These are phyloP conservation scores for Molossus molossus DNA, from an alignment of 2,797 vertebrate species.

Conservation along the genomic window DNA sequence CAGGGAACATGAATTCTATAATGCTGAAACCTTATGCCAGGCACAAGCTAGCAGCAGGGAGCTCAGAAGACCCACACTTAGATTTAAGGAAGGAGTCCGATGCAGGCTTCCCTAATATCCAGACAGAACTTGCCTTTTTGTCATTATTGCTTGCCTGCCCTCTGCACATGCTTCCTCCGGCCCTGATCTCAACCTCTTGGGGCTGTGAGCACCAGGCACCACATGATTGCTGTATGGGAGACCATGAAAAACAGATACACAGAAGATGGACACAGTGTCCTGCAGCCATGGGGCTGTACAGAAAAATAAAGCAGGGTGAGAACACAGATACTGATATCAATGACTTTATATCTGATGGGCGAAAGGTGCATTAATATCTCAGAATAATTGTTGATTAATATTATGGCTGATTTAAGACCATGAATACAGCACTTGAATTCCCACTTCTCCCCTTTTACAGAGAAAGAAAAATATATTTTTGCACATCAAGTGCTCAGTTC, in stretches of 20 bases:
- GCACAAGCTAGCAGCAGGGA: not conserved
- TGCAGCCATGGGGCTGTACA: too few species aligned
- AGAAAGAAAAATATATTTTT: conserved; percentile 31
- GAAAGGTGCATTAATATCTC: not conserved
- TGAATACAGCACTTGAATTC: not conserved
- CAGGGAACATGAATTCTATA: not conserved
- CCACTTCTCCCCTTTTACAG: not conserved
- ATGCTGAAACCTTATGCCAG: not conserved
- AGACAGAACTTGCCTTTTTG: not conserved
- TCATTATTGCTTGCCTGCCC: not conserved
- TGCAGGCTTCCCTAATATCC: not conserved
- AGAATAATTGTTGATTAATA: not conserved
- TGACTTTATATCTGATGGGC: not conserved
- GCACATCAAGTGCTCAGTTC: not conserved
- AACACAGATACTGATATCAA: not conserved
- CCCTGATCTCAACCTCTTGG: not conserved
- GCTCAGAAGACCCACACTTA: not conserved
- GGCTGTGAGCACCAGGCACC: not conserved
- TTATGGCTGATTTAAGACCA: not conserved
- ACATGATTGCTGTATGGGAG: not conserved
- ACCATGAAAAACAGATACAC: not conserved
- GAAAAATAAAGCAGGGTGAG: not conserved
- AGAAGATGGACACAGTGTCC: not conserved
- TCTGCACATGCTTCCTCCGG: not conserved
- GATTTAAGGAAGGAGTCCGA: not conserved